Conservation (phyloP, 2,888 invertebrate genomes). For the Dexiosoma caninum region DNA sequence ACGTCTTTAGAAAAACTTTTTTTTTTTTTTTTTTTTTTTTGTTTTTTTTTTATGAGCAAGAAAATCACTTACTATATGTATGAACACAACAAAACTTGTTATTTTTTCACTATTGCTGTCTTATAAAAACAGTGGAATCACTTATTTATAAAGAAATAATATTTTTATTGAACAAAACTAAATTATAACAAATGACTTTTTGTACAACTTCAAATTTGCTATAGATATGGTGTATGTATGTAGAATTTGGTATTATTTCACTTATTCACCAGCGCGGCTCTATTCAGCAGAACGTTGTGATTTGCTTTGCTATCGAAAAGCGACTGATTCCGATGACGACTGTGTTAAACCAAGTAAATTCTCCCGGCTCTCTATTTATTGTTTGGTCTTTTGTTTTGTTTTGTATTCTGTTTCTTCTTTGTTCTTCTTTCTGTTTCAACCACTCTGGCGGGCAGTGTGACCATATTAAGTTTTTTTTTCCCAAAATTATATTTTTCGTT, state of each 20-base stretch:
- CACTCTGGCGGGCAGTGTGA: no score
- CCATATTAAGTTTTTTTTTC: no score
- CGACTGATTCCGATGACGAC: constrained; percentile 49
- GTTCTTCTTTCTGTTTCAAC: constrained; percentile 21
- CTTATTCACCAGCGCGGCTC: constrained; percentile 15
- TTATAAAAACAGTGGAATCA: no score
- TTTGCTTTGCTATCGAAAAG: constrained; percentile 55
- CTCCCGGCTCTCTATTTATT: no score
- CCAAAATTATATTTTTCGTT: no score
- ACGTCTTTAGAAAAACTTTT: constrained; percentile 8
- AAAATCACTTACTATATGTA: constrained; percentile 4
- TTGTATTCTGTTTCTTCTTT: not conserved
- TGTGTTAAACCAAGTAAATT: no score
- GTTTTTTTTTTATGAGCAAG: not conserved
- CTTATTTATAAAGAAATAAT: no score
- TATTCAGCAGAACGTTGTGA: constrained; percentile 55
- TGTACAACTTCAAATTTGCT: constrained; percentile 26
- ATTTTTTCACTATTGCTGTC: no score
- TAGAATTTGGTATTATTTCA: constrained; percentile 1
- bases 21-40: constrained; percentile 1
- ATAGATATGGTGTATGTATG: not conserved
- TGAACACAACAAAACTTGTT: not conserved
- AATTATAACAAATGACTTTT: not conserved
- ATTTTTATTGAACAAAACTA: no score
- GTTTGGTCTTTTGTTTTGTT: no score